phyloP scores from a whole-genome alignment of 2,113 vertebrate species.

The Melozone crissalis region DNA sequence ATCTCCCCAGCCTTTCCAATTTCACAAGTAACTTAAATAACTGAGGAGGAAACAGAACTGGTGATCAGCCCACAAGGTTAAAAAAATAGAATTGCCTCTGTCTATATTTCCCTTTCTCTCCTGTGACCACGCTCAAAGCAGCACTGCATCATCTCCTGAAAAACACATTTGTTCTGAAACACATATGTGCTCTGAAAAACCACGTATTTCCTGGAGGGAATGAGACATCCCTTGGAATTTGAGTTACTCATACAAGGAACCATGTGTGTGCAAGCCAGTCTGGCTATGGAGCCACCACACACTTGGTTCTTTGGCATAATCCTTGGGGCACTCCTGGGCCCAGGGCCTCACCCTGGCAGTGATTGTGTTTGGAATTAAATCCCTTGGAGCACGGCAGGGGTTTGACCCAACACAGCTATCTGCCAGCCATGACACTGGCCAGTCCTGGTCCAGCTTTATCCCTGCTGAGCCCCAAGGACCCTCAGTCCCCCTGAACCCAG shows the following conservation, averaged over 20 bases:
- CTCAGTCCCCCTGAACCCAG: not conserved
- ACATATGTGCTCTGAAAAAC: not conserved
- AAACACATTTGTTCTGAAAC: not conserved
- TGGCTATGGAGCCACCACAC: rapidly evolving
- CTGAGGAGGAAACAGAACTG: not conserved
- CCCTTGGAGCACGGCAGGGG: not conserved
- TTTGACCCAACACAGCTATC: not conserved
- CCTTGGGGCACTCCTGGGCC: rapidly evolving
- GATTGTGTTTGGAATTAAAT: not conserved
- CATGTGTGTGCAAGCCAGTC: too few species aligned
- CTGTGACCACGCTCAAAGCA: not conserved
- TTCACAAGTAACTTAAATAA: not conserved
- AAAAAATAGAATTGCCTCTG: not conserved
- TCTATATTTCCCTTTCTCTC: not conserved
- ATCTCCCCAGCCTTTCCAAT: not conserved
- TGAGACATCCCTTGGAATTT: not conserved
- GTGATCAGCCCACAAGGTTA: not conserved
- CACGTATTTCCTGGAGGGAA: not conserved
- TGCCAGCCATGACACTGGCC: not conserved
- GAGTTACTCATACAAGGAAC: not conserved
- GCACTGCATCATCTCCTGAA: not conserved
- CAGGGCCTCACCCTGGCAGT: not conserved
- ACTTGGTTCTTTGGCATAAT: not conserved
- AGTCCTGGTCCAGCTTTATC: not conserved
- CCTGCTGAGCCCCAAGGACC: not conserved